Evolutionary conservation across 2,888 invertebrate genomes (phyloP), one percentile per base, ranked within the genome.

Genomic region (Leucophenga montana): DNA sequence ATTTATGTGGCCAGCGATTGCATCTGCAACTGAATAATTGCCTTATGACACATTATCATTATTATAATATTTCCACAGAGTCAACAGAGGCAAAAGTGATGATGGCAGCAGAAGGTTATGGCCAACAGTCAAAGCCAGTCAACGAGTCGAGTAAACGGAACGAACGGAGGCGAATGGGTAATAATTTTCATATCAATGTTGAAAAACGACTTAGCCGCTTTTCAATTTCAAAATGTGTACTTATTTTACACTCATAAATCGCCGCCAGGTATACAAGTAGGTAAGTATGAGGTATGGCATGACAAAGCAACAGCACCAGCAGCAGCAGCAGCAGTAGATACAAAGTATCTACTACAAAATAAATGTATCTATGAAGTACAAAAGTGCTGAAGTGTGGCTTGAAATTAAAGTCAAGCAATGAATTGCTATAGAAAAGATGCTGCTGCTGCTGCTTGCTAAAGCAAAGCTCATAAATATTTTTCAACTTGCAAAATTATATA

Each of bases 1-100:
- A 82, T 82, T 82, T 84, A 82, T 84, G 77, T 74, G 62, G 62
- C 39, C 48, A 39, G 22, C 18, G 62, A 64, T 64, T 69, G 68
- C 69, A 53, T 61, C 69, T 78, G 84, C 81, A 81, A 82, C 81
- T 84, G 84, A 82, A 82, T 82, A 82, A 82, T 82, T 84, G 76
- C 81, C 81, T 84, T 82, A 84, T 82, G 81, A 82, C 81, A 82
- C 84, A 82, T 82, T 84, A 82, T 82, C 84, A 84, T 81, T 84
- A 81, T 81, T 48, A 64, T 33, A 62, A 62, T 62, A 46, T 44
- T 78, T 84, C 80, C 53, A 65, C 73, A 66, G 71, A 31, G 31
- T 16, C 59, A 48, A 56, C 16, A n/a, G 14, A 57, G 39, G 57
- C 44, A 20, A 22, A 64, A 48, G 22, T 6, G n/a, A 50, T 50